Base-by-base conservation (phyloP, 2,888 invertebrate species). In the Coecobrya sp. region DNA sequence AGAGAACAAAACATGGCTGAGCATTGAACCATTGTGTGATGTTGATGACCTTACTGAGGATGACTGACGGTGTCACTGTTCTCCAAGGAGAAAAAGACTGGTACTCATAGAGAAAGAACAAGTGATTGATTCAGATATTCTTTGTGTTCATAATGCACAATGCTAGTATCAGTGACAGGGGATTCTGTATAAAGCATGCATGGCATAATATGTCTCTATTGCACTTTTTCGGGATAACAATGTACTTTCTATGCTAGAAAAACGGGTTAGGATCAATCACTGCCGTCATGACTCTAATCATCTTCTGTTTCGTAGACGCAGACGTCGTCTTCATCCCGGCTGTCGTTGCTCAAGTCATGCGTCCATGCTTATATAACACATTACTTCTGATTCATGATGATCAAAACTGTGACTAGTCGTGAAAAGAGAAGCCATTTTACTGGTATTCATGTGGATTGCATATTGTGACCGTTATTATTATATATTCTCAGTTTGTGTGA, bases 41-140 rank as follows among this genome's bases (percentile, higher is more conserved):
- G 90, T 76, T 90, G 85, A 90, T 90, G 85, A 90, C 90, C 90
- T 90, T 85, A 85, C 62, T 76, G 76, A 49, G 45, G 90, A 90
- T 90, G 85, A 90, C 76, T 90, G 90, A 85, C 85, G 90, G 79
- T 90, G 90, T 90, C 85, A 76, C 36, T 76, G 62, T 79, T 84
- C 85, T 85, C 62, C 27, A 19, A 52, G 49, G 68, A 49, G 79
- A 62, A 25, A 42, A 84, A 84, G 52, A 88, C 62, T 30, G 27
- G 11, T 5, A 30, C 68, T 82, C 30, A 27, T 0, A 19, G 36
- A 27, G 55, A 7, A 13, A 25, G 4, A 49, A 59, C 11, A 11
- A 59, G 36, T 82, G 82, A 82, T 82, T 82, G 68, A 89, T 89
- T 68, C 76, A 45, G 81, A 81, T 62, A 81, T 22, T 25, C 5